Percentiles rank a stretch among this genome's conserved stretches.
Conservation (phyloP, 2,888 invertebrate species). For the Digitonthophagus gazella region DNA sequence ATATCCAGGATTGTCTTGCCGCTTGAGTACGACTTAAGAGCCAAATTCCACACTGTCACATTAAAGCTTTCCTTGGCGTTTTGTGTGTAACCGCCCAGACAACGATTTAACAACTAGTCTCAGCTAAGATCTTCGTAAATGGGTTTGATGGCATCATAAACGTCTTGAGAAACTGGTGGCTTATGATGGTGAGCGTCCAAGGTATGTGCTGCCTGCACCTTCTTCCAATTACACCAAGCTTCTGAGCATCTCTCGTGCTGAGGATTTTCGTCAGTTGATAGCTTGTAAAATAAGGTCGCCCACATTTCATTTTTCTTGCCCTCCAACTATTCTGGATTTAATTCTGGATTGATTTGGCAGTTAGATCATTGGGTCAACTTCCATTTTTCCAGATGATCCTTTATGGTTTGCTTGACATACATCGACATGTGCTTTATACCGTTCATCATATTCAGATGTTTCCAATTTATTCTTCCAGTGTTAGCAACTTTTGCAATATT, state of each 20-base stretch:
- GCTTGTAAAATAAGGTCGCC: background rate
- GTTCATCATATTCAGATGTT: slow-evolving; percentile 29
- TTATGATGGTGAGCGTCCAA: slow-evolving; percentile 15
- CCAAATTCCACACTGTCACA: too few species aligned
- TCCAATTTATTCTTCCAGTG: slow-evolving; percentile 25
- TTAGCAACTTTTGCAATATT: slow-evolving; percentile 19
- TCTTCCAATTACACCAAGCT: too few species aligned
- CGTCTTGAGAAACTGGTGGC: slow-evolving; percentile 6
- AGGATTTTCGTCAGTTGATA: slow-evolving; percentile 17
- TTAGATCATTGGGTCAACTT: slow-evolving; percentile 26
- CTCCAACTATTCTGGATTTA: background rate
- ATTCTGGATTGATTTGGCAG: slow-evolving; percentile 19
- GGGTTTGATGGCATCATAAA: slow-evolving; percentile 24
- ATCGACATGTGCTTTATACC: slow-evolving; percentile 27
- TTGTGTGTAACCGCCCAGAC: too few species aligned
- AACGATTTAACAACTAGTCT: too few species aligned
- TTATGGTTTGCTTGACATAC: slow-evolving; percentile 30
- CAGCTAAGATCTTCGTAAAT: too few species aligned
- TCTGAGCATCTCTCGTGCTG: too few species aligned
- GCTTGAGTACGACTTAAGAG: too few species aligned
- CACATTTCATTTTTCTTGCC: background rate
- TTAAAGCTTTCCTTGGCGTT: background rate
- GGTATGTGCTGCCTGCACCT: too few species aligned
- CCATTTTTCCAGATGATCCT: slow-evolving; percentile 33
- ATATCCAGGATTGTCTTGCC: too few species aligned